A percentile compares a stretch with the other conserved stretches of the same genome.
Conservation (phyloP, 2,888 invertebrate genomes). For the Pycnomerus fuliginosus region DNA sequence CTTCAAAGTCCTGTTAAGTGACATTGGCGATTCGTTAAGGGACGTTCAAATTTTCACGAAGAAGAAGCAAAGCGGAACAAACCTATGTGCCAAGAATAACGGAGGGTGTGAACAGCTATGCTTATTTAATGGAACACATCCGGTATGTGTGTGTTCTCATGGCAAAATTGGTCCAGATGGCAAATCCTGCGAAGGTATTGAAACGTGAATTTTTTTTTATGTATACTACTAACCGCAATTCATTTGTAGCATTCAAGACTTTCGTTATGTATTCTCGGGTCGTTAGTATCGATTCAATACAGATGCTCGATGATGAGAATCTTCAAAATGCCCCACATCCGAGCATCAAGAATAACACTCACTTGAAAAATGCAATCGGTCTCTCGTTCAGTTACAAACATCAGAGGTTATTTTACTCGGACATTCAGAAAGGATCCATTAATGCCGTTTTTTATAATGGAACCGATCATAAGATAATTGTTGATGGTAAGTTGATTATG, state of each 20-base stretch:
- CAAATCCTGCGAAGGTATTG: conserved; percentile 63
- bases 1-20: conserved; percentile 56
- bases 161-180: conserved; percentile 69
- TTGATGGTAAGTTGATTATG: conserved; percentile 67
- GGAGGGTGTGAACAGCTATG: conserved; percentile 80
- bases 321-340: conserved; percentile 77
- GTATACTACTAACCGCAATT: conserved; percentile 2
- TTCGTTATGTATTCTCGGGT: conserved; percentile 85
- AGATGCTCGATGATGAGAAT: conserved; percentile 70
- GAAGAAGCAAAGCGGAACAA: conserved; percentile 58
- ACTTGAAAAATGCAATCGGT: conserved; percentile 84
- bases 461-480: conserved; percentile 66
- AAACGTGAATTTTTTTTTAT: conserved; percentile 6
- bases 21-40: conserved; percentile 66
- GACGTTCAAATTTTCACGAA: conserved; percentile 66
- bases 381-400: conserved; percentile 74
- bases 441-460: conserved; percentile 82
- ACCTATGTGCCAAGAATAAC: conserved; percentile 65
- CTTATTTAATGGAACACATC: conserved; percentile 64
- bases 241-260: conserved; percentile 66
- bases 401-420: conserved; percentile 79
- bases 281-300: conserved; percentile 77
- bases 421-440: conserved; percentile 83
- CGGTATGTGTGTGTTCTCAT: conserved; percentile 81
- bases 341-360: conserved; percentile 67